These are phyloP conservation scores for Scomber colias DNA, from an alignment of 2,113 vertebrate genomes.

Conservation along the genomic window DNA sequence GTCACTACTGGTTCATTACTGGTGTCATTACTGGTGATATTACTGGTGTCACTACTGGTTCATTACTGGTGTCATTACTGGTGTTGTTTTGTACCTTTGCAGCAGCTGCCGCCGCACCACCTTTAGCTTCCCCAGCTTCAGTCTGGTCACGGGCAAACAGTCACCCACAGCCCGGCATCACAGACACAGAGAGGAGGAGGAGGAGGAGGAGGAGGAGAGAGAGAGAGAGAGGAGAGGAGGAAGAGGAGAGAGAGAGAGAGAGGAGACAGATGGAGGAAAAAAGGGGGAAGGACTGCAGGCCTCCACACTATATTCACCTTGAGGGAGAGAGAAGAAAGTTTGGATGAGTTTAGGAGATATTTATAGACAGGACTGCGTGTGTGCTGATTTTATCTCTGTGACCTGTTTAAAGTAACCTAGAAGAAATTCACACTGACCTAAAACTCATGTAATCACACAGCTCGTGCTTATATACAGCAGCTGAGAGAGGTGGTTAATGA, in stretches of 20 bases:
- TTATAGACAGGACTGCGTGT: slow-evolving; percentile 14
- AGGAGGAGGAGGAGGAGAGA: background rate
- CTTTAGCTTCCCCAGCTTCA: slow-evolving; percentile 89
- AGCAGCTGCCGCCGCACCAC: slow-evolving; percentile 87
- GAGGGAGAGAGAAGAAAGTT: slow-evolving; percentile 13
- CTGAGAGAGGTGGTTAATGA: too few relatives aligned
- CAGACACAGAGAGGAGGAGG: slow-evolving; percentile 24
- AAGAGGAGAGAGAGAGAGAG: too few relatives aligned
- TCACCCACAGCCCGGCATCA: slow-evolving; percentile 80
- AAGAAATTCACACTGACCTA: slow-evolving; percentile 40
- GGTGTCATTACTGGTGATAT: too few relatives aligned
- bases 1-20: too few relatives aligned
- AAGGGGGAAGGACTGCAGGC: background rate
- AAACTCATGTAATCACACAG: background rate
- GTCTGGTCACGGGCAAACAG: slow-evolving; percentile 78
- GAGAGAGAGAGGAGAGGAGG: background rate
- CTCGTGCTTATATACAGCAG: too few relatives aligned
- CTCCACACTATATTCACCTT: slow-evolving; percentile 32
- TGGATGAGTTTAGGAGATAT: slow-evolving; percentile 19
- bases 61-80: too few relatives aligned
- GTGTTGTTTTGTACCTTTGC: slow-evolving; percentile 80
- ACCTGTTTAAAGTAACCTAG: slow-evolving; percentile 42
- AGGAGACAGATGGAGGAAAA: background rate
- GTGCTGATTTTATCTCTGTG: slow-evolving; percentile 28
- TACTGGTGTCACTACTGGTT: background rate